Base-by-base conservation (phyloP, 92 coral and sea anemone genomes). In the Actinostola sp. region DNA sequence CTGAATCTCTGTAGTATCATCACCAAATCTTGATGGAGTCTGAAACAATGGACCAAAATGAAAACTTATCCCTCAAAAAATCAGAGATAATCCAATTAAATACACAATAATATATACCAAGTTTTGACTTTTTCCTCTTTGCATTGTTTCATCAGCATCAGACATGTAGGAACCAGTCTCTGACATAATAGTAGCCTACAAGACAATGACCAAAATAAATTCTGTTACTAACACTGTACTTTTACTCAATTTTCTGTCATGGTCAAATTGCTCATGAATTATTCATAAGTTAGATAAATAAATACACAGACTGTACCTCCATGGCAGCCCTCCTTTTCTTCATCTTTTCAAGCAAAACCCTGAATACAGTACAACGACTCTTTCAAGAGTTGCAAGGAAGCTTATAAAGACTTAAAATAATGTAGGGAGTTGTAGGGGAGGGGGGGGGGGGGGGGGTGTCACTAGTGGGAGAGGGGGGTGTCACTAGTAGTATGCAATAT, bases 251-350 rank as follows among this genome's bases (percentile, higher is more conserved):
- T 16, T 16, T 53, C 7, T 20, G 4, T 20, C 20, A 53, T 16
- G 19, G 21, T 46, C 8, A 2, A 19, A n/a, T n/a, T n/a, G n/a
- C n/a, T n/a, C n/a, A n/a, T n/a, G n/a, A n/a, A n/a, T n/a, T n/a
- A n/a, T n/a, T n/a, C n/a, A n/a, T n/a, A n/a, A n/a, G n/a, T n/a
- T n/a, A n/a, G n/a, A n/a, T n/a, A n/a, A n/a, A n/a, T n/a, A n/a
- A n/a, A n/a, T n/a, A n/a, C n/a, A n/a, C n/a, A n/a, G n/a, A n/a
- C n/a, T 72, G 19, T 45, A 94, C 98, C 97, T 94, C 98, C 98
- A 94, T 88, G 13, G 97, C 97, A 61, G 92, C 94, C 76, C 98
- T 75, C 46, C 98, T 80, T 65, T 81, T 85, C 68, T 89, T 92
- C 94, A 94, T 94, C 72, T 91, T 94, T 70, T 94, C 98, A 45